Evolutionary conservation across 2,113 vertebrate genomes (phyloP).

Genomic region (Poeciliopsis retropinna): DNA sequence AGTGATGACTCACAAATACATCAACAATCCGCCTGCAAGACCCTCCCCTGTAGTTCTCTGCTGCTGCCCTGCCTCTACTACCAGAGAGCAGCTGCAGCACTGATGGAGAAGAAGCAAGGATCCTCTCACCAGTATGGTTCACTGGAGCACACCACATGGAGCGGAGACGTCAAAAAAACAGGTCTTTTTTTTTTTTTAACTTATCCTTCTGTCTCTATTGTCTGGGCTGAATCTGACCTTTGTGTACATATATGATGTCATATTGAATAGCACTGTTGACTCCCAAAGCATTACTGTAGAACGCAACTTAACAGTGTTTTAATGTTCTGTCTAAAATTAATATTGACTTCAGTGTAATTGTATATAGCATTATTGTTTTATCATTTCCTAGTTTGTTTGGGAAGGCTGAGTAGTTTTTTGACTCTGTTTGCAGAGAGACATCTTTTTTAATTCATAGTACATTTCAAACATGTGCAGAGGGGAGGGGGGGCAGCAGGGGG

Average conservation of each 20-base stretch:
- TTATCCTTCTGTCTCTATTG: not conserved
- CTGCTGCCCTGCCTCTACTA: conserved; percentile 12
- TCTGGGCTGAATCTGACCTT: not conserved
- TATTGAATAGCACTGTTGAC: not conserved
- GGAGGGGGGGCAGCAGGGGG: too few species aligned
- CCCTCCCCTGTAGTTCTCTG: conserved; percentile 17
- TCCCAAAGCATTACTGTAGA: not conserved
- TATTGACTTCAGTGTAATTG: too few species aligned
- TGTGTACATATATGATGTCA: not conserved
- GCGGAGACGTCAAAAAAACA: conserved; percentile 63
- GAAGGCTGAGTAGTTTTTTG: too few species aligned
- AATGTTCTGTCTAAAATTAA: too few species aligned
- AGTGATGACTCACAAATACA: conserved; percentile 39
- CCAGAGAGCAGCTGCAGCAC: conserved; percentile 30
- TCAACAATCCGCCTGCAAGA: conserved; percentile 19
- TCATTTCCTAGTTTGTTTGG: too few species aligned
- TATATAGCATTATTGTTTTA: too few species aligned
- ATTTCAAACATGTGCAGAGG: not conserved
- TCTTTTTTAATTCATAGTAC: not conserved
- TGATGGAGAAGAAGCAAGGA: conserved; percentile 79
- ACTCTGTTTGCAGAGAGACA: not conserved
- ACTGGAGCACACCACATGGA: conserved; percentile 82
- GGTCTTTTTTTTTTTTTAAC: conserved; percentile 48
- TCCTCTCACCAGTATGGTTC: conserved; percentile 80
- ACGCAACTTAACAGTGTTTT: too few species aligned